Evolutionary conservation across 2,113 vertebrate species (phyloP), one percentile per base, ranked within the genome.

Genomic region (Grallaria varia): DNA sequence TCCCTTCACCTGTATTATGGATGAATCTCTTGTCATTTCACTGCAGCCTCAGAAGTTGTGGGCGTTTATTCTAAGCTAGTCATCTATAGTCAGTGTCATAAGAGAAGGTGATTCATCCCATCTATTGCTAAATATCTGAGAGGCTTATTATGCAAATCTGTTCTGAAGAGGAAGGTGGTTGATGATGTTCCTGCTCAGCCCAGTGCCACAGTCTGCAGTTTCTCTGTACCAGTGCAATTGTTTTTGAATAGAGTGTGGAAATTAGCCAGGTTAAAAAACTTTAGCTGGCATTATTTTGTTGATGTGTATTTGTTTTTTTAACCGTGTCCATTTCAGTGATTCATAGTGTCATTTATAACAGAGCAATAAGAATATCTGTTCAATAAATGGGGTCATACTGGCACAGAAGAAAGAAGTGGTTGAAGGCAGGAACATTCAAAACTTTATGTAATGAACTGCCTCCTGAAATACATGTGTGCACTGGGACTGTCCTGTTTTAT

Each of bases 21-120:
- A 80, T 80, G n/a, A 45, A 28, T 93, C n/a, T 40, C 44, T 44
- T 95, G 73, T 82, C 31, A 52, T 89, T 90, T 64, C 52, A 23
- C 24, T 68, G 58, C 52, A 73, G 24, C 56, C 49, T 83, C 39
- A 4, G 60, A 73, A 87, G 42, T 73, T 0, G 3, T 73, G 49
- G 94, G 75, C 0, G 5, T 88, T 94, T 45, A 81, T 84, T 93
- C 64, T 67, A 27, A 96, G 47, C 30, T 83, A 90, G 47, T 93
- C 83, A 78, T 93, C 64, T 90, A 72, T 86, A 93, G 86, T 89
- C 83, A 52, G 71, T 96, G 87, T 90, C 81, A 64, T 72, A 47
- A 55, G 64, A 76, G 72, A 88, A 93, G 76, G 68, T 89, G 83
- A 93, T 92, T 93, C 89, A 95, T 95, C 86, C 59, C 45, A 83